Evolutionary conservation across 2,888 invertebrate species (phyloP), one percentile per base, ranked within the genome.

Genomic region (Lagria hirta): DNA sequence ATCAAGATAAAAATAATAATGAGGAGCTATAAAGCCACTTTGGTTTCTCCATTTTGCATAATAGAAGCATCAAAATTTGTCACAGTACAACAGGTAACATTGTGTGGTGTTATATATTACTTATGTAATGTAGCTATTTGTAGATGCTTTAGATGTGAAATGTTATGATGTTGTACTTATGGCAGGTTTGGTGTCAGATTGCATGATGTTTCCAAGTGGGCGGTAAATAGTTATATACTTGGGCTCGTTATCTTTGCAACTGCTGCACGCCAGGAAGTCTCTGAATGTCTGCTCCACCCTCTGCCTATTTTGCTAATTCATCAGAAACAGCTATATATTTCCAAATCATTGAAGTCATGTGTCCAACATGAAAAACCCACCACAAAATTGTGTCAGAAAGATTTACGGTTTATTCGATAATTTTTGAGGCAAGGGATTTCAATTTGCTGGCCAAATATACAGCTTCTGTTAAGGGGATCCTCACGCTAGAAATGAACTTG

Each of bases 241-340:
- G 32, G 26, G 11, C 8, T 41, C 33, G 41, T 41, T 41, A 41
- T 32, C 41, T 41, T 38, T 26, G 32, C 41, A 33, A 41, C 41
- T 32, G 41, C 41, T 41, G 32, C 41, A 41, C 41, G 41, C 41
- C 41, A 41, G 41, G 41, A 41, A 41, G 41, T 41, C 41, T 41
- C 17, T 17, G n/a, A n/a, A n/a, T n/a, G 7, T n/a, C 29, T 20
- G 41, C 41, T 41, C 41, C 41, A 41, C 41, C 41, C 41, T 41
- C 41, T 30, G 38, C 30, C 38, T 32, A 32, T 32, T 33, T 41
- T 24, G 41, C 32, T 32, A 41, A 41, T 41, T 41, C 26, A 13
- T 32, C 33, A 17, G 24, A 33, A 41, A 41, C 30, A 13, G 21
- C 12, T 20, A 8, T 37, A 28, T 26, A 26, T 35, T 28, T 21